Conservation (phyloP, 2,797 vertebrate genomes). For the Decapterus maruadsi region DNA sequence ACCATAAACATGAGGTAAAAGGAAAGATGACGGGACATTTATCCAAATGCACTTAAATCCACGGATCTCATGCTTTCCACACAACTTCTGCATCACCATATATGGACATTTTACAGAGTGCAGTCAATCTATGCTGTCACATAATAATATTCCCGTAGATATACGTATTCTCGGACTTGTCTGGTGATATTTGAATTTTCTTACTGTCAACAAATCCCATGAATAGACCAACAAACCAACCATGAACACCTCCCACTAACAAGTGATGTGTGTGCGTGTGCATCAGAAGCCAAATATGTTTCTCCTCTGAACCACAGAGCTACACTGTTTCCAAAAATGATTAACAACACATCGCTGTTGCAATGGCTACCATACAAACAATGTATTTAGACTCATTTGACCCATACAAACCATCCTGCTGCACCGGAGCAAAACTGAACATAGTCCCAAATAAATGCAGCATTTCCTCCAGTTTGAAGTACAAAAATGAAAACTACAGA, state of each 20-base stretch:
- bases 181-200: not conserved
- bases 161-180: not conserved
- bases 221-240: constrained; percentile 10
- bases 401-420: not conserved
- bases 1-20: constrained; percentile 27
- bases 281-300: no score
- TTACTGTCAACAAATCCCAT: constrained; percentile 1
- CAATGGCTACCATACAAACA: not conserved
- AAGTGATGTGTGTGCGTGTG: not conserved
- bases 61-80: constrained; percentile 51
- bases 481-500: no score
- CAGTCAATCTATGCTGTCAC: not conserved
- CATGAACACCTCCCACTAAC: not conserved
- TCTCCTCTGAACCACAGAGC: no score
- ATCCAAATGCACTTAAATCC: constrained; percentile 34
- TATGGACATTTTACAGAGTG: not conserved
- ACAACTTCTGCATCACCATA: constrained; percentile 24
- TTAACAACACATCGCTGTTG: not conserved
- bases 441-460: not conserved
- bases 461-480: not conserved
- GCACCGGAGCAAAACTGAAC: not conserved
- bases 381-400: no score
- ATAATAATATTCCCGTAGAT: not conserved
- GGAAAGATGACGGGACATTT: constrained; percentile 8
- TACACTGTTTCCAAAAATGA: no score